Conservation (phyloP, 2,797 vertebrate genomes). For the Mycteria americana region DNA sequence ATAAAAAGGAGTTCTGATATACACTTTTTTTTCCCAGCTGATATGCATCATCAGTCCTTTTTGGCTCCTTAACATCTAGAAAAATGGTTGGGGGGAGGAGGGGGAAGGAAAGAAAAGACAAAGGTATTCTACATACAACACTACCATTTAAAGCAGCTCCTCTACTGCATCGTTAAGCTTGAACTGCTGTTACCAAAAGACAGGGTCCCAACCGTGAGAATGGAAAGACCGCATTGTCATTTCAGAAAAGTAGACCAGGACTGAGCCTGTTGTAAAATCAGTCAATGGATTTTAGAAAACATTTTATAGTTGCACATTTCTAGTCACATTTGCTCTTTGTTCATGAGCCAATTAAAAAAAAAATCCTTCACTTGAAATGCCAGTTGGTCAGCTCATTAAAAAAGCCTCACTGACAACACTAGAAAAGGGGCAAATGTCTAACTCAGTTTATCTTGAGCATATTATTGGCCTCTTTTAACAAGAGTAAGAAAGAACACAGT, state of each 20-base stretch:
- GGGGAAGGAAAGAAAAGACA: neutral
- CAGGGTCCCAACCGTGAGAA: neutral
- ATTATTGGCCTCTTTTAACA: neutral
- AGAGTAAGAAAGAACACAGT: neutral
- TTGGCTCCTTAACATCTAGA: neutral
- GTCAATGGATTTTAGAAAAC: neutral
- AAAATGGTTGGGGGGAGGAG: neutral
- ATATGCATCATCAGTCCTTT: neutral
- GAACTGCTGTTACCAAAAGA: neutral
- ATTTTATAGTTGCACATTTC: neutral
- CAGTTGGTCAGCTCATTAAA: constrained; percentile 36
- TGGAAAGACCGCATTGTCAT: neutral
- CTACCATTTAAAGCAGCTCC: neutral
- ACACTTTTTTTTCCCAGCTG: neutral
- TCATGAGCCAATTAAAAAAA: neutral
- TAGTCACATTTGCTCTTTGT: neutral
- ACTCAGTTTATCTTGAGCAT: neutral
- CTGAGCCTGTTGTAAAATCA: neutral
- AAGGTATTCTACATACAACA: neutral
- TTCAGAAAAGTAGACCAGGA: neutral
- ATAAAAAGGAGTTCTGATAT: neutral
- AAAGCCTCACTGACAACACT: neutral
- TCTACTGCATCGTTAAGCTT: neutral
- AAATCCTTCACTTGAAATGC: neutral
- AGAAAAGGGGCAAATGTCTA: neutral